A percentile compares a stretch with the other conserved stretches of the same genome.
Evolutionary conservation across 1,140 invertebrate genomes (phyloP).

Genomic region (Diuraphis noxia): DNA sequence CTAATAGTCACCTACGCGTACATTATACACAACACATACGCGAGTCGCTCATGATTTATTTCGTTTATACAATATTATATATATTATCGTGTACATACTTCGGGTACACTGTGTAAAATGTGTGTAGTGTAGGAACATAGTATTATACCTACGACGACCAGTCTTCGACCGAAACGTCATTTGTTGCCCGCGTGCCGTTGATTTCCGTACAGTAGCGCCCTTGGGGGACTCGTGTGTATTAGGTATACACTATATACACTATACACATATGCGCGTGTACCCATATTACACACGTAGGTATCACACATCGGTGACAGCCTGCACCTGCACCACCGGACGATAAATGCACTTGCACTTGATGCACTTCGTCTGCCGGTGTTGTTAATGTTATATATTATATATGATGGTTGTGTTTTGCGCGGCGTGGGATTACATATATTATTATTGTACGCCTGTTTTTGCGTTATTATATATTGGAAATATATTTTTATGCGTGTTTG

Average conservation of each 20-base stretch:
- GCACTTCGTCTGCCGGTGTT: not conserved
- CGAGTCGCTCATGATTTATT: not conserved
- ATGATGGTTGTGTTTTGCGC: not conserved
- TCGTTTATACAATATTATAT: not conserved
- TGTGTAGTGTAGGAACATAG: not conserved
- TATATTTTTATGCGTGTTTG: not conserved
- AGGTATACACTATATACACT: too few species aligned
- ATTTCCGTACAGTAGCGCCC: not conserved
- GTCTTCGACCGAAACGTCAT: not conserved
- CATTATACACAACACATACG: not conserved
- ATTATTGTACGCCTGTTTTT: not conserved
- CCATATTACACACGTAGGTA: not conserved
- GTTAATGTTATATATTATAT: too few species aligned
- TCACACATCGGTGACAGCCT: not conserved
- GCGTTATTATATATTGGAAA: not conserved
- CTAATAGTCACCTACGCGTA: not conserved
- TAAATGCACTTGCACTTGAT: conserved; percentile 1
- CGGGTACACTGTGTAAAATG: not conserved
- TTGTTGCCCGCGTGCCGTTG: not conserved
- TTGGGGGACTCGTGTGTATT: not conserved
- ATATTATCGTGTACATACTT: not conserved
- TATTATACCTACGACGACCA: not conserved
- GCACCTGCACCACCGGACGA: not conserved
- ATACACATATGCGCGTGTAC: not conserved
- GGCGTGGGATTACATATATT: not conserved